Evolutionary conservation across 2,797 vertebrate genomes (phyloP), one percentile per base, ranked within the genome.

Genomic region (Pitangus sulphuratus): DNA sequence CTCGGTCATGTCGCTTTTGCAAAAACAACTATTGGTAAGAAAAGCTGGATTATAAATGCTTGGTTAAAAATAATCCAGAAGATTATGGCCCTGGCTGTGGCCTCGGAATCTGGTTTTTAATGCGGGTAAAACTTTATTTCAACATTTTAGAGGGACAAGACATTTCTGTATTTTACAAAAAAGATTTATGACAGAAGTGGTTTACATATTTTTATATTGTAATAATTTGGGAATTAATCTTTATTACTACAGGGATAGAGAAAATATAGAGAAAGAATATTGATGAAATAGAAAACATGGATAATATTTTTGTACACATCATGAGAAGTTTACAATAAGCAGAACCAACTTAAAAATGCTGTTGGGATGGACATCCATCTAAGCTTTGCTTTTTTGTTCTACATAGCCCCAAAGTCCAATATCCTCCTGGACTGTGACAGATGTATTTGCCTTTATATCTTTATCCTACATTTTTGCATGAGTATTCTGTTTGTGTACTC

Each of bases 1-100:
- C 88, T 91, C 65, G 50, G 62, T 72, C 64, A 58, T 84, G 94
- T 89, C 86, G 74, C 47, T 92, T 79, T 74, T 42, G 81, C 66
- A 84, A 92, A 94, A 90, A 9, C 74, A 89, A 21, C 58, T 82
- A 7, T 62, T 94, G 69, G 13, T 31, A 64, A 62, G 56, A 61
- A 93, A 92, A 44, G 14, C 12, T 31, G 57, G 45, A 57, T 91
- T 77, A 4, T 62, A 78, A 74, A 25, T 48, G 33, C 20, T 79
- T 76, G 70, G 19, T 58, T 92, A 64, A 84, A 92, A 93, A 56
- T 33, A 44, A 56, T 81, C 35, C 39, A 51, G 54, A 37, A 65
- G 50, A 75, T 37, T 45, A 28, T 33, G n/a, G 31, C 28, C 40
- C n/a, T 89, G 31, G 16, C 13, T 19, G 4, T n/a, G 20, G 19